phyloP scores from a whole-genome alignment of 2,888 invertebrate genomes.

The Helleia helle region DNA sequence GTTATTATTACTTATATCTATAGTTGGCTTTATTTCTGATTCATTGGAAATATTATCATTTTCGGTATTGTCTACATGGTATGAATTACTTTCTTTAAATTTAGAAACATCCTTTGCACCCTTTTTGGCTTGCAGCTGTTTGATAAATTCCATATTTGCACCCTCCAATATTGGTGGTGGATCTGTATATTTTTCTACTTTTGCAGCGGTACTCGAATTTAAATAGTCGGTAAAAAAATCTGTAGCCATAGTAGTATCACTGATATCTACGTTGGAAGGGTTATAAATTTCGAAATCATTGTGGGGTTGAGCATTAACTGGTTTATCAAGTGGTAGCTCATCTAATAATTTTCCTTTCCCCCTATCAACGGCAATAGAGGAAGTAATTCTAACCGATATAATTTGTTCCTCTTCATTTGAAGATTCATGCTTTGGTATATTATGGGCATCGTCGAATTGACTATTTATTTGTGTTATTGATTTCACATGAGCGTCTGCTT shows the following conservation, averaged over 20 bases:
- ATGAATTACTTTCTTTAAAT: conserved; percentile 47
- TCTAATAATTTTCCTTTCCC: conserved; percentile 37
- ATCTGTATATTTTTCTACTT: conserved; percentile 38
- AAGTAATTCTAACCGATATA: conserved; percentile 73
- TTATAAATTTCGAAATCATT: conserved; percentile 16
- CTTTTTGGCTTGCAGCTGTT: conserved; percentile 59
- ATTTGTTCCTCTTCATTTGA: conserved; percentile 50
- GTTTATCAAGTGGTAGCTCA: conserved; percentile 12
- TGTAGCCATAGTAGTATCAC: conserved; percentile 13
- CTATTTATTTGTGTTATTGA: conserved; percentile 22
- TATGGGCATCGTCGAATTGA: conserved; percentile 27
- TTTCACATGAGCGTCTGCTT: conserved; percentile 26
- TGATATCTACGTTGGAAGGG: conserved; percentile 13
- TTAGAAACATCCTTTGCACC: conserved; percentile 40
- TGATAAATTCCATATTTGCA: conserved; percentile 65
- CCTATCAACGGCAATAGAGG: conserved; percentile 73
- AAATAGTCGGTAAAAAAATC: conserved; percentile 20
- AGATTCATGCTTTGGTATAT: conserved; percentile 31
- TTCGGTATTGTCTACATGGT: conserved; percentile 50
- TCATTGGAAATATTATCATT: conserved; percentile 46
- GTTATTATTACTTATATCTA: background rate
- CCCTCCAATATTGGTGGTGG: conserved; percentile 52
- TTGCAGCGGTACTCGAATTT: conserved; percentile 33
- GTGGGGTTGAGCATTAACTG: conserved; percentile 11
- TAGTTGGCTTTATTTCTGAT: conserved; percentile 23